Conservation (phyloP, 2,113 vertebrate species). For the Megaleporinus macrocephalus region DNA sequence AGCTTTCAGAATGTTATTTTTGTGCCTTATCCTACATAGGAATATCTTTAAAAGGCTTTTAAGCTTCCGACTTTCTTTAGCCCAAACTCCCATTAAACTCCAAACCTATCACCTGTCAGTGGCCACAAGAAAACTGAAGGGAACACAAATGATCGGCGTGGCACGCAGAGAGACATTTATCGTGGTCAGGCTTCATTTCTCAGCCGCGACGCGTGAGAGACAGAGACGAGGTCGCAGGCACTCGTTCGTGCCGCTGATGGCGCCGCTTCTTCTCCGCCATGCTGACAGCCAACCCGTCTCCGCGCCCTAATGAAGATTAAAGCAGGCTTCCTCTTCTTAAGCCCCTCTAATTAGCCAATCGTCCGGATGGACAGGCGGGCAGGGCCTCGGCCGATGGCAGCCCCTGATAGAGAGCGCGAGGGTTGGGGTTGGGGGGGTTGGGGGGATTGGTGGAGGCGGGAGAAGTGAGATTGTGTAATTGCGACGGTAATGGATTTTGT, state of each 20-base stretch:
- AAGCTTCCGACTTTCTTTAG: background rate
- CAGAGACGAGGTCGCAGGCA: slow-evolving; percentile 20
- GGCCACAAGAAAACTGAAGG: background rate
- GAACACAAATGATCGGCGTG: slow-evolving; percentile 36
- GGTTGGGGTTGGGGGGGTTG: background rate
- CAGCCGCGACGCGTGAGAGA: slow-evolving; percentile 2
- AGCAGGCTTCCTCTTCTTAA: slow-evolving; percentile 58
- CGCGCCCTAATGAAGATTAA: slow-evolving; percentile 63
- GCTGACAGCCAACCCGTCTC: slow-evolving; percentile 50
- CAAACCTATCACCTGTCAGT: slow-evolving; percentile 1
- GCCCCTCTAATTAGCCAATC: slow-evolving; percentile 59
- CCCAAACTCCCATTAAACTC: slow-evolving; percentile 13
- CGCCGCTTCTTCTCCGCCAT: background rate
- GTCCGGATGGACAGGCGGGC: slow-evolving; percentile 40
- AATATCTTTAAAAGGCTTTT: background rate
- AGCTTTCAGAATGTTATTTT: background rate
- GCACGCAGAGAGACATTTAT: slow-evolving; percentile 25
- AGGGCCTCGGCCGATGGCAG: slow-evolving; percentile 47
- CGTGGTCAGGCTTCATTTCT: slow-evolving; percentile 38
- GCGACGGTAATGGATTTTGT: slow-evolving; percentile 77
- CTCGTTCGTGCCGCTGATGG: slow-evolving; percentile 8
- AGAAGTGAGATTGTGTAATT: slow-evolving; percentile 67
- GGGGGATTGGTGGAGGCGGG: slow-evolving; percentile 38
- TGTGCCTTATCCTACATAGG: background rate
- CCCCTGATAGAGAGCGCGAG: slow-evolving; percentile 44